Conservation (phyloP, 1,140 invertebrate genomes). For the Hetaerina americana region DNA sequence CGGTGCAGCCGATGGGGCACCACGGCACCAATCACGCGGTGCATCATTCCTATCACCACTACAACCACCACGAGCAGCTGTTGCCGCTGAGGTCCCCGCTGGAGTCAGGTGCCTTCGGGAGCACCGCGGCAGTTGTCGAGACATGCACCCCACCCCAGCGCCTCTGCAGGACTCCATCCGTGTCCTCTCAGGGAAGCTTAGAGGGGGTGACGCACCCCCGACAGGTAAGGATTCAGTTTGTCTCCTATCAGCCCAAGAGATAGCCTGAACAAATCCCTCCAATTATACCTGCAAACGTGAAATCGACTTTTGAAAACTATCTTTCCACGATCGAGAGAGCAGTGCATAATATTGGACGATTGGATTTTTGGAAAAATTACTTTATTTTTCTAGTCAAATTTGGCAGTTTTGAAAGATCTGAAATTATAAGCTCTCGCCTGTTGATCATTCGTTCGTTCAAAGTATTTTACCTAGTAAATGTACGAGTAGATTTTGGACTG, state of each 20-base stretch:
- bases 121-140: neutral
- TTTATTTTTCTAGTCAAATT: too few relatives aligned
- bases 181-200: constrained; percentile 65
- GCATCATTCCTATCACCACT: neutral
- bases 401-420: too few relatives aligned
- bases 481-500: too few relatives aligned
- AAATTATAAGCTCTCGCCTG: too few relatives aligned
- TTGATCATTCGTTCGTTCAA: too few relatives aligned
- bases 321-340: too few relatives aligned
- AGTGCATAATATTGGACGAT: too few relatives aligned
- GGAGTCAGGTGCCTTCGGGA: constrained; percentile 14
- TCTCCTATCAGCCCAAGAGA: neutral
- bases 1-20: constrained; percentile 33
- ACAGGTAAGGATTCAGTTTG: constrained; percentile 30
- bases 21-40: neutral
- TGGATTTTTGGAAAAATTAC: too few relatives aligned
- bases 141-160: constrained; percentile 31
- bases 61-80: neutral
- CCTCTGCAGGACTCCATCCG: constrained; percentile 51
- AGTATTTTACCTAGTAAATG: too few relatives aligned
- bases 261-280: too few relatives aligned
- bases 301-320: too few relatives aligned
- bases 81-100: constrained; percentile 22
- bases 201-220: constrained; percentile 50
- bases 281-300: too few relatives aligned